Conservation (phyloP, 2,888 invertebrate species). For the Thymelicus acteon region DNA sequence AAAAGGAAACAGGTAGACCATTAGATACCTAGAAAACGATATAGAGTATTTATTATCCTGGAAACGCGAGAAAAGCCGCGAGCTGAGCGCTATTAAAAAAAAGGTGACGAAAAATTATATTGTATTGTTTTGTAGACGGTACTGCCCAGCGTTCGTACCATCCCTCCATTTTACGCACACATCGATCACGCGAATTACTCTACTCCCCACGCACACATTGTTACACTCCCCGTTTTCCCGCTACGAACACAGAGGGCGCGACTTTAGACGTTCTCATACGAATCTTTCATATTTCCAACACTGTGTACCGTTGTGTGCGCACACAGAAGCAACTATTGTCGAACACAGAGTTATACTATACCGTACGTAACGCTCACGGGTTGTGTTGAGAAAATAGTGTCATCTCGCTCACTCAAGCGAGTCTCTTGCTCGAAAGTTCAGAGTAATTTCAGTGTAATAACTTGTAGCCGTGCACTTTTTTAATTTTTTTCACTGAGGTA, state of each 20-base stretch:
- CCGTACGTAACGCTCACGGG: conserved; percentile 16
- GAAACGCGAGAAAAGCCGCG: not conserved
- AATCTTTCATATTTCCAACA: conserved; percentile 46
- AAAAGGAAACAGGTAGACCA: not conserved
- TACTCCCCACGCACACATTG: conserved; percentile 41
- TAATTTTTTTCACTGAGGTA: conserved; percentile 31
- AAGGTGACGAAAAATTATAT: not conserved
- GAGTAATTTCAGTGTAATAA: conserved; percentile 38
- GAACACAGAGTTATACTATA: conserved; percentile 17
- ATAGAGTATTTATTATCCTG: too few species aligned
- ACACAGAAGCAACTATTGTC: conserved; percentile 25
- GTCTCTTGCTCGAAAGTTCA: conserved; percentile 26
- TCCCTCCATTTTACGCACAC: conserved; percentile 59
- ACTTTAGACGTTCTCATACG: conserved; percentile 23
- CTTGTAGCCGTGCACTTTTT: conserved; percentile 36
- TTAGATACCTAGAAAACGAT: too few species aligned
- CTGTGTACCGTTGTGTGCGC: conserved; percentile 42
- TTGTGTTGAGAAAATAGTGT: conserved; percentile 34
- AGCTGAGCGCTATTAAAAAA: not conserved
- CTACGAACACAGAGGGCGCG: conserved; percentile 54
- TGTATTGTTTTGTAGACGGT: conserved; percentile 54
- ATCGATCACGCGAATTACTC: conserved; percentile 33
- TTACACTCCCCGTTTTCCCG: conserved; percentile 47
- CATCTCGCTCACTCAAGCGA: conserved; percentile 37
- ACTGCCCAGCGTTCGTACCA: conserved; percentile 66